Evolutionary conservation across 2,797 vertebrate genomes (phyloP).

Genomic region (Scolopax bukidnonensis): DNA sequence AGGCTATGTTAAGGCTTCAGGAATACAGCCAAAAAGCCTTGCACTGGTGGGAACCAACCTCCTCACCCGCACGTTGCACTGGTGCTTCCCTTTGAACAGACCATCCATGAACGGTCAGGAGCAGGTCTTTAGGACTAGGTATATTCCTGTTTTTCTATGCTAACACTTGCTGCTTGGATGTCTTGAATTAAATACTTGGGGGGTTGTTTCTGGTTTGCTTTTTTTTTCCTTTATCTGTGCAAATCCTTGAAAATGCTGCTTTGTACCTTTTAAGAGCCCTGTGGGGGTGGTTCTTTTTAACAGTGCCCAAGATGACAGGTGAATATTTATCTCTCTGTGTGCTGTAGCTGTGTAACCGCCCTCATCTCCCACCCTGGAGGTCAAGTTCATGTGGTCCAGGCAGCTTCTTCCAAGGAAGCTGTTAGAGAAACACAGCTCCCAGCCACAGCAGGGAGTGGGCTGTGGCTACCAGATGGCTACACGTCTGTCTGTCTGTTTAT

Average conservation of each 20-base stretch:
- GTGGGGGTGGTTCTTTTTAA: not conserved
- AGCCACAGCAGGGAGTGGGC: rapidly evolving
- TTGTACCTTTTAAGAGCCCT: not conserved
- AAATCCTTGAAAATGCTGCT: not conserved
- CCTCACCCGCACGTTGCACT: rapidly evolving
- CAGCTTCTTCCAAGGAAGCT: not conserved
- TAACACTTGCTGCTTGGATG: not conserved
- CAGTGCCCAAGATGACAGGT: not conserved
- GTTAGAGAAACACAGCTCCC: not conserved
- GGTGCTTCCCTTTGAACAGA: not conserved
- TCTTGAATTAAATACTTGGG: not conserved
- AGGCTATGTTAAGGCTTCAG: not conserved
- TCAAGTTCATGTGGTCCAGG: not conserved
- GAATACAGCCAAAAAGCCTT: not conserved
- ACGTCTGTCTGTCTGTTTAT: not conserved
- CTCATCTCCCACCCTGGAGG: not conserved
- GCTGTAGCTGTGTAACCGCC: not conserved
- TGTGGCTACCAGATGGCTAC: not conserved
- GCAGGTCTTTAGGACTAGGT: not conserved
- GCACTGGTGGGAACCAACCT: not conserved
- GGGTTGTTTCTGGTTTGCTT: too few species aligned
- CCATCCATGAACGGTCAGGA: not conserved
- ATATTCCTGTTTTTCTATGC: not conserved
- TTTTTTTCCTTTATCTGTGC: not conserved
- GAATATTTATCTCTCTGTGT: not conserved